A percentile compares a stretch with the other conserved stretches of the same genome.
These are phyloP conservation scores for Lamprotornis superbus DNA, from an alignment of 2,113 vertebrate species.

Conservation along the genomic window DNA sequence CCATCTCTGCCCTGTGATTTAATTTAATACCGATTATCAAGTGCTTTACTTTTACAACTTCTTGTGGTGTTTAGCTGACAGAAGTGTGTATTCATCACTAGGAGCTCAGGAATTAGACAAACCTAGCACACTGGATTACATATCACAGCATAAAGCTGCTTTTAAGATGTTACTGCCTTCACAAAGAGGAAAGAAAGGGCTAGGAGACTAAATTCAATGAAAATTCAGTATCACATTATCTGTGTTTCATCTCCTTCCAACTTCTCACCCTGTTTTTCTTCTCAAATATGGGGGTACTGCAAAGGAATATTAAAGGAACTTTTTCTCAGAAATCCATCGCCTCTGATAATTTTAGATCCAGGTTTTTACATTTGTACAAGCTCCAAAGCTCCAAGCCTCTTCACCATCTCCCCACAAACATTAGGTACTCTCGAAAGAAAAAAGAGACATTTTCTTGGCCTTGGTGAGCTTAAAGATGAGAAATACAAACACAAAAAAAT, in stretches of 20 bases:
- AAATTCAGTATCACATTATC: not conserved
- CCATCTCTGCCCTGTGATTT: not conserved
- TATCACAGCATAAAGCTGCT: not conserved
- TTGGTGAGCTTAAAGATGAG: not conserved
- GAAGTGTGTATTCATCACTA: not conserved
- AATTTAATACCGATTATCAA: constrained; percentile 1
- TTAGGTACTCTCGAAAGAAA: not conserved
- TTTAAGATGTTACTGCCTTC: not conserved
- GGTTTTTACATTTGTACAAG: not conserved
- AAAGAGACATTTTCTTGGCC: not conserved
- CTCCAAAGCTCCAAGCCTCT: not conserved
- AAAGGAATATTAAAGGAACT: not conserved
- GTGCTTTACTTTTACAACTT: not conserved
- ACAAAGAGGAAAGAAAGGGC: not conserved
- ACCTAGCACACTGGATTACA: not conserved
- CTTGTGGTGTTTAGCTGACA: not conserved
- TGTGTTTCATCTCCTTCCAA: not conserved
- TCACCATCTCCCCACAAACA: not conserved
- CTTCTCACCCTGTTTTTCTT: not conserved
- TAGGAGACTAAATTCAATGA: not conserved
- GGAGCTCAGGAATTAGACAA: constrained; percentile 5
- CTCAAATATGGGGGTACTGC: not conserved
- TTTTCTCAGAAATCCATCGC: not conserved
- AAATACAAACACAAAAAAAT: not conserved
- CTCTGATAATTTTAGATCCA: not conserved